Percentiles rank a stretch among this genome's conserved stretches.
These are phyloP conservation scores for Pogonocichla stellata DNA, from an alignment of 2,113 vertebrate genomes.

Conservation along the genomic window DNA sequence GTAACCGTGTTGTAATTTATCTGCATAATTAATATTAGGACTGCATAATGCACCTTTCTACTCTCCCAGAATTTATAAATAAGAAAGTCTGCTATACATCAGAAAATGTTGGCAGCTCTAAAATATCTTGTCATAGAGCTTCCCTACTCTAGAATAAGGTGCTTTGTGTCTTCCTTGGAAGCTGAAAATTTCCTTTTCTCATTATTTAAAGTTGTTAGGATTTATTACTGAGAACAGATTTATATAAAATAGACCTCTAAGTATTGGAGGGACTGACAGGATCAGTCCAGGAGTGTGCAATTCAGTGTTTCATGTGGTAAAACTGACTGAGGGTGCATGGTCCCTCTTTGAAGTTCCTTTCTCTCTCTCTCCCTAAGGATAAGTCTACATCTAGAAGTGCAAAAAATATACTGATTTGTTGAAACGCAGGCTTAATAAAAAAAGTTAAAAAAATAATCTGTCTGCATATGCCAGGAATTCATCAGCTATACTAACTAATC, in stretches of 20 bases:
- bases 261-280: background rate
- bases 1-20: background rate
- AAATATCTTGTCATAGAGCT: background rate
- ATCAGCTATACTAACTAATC: background rate
- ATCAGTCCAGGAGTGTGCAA: fast-evolving
- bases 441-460: background rate
- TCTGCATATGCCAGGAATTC: background rate
- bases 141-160: background rate
- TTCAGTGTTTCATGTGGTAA: background rate
- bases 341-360: background rate
- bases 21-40: background rate
- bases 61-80: background rate
- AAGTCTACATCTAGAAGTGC: background rate
- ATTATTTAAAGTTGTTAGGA: background rate
- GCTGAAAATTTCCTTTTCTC: background rate
- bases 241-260: background rate
- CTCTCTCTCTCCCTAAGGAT: background rate
- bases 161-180: background rate
- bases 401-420: background rate
- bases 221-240: background rate
- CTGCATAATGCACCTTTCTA: background rate
- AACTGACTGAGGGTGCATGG: background rate
- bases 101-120: background rate
- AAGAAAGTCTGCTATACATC: background rate
- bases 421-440: background rate